Evolutionary conservation across 2,797 vertebrate genomes (phyloP).

Genomic region (Arrhamphus sclerolepis): DNA sequence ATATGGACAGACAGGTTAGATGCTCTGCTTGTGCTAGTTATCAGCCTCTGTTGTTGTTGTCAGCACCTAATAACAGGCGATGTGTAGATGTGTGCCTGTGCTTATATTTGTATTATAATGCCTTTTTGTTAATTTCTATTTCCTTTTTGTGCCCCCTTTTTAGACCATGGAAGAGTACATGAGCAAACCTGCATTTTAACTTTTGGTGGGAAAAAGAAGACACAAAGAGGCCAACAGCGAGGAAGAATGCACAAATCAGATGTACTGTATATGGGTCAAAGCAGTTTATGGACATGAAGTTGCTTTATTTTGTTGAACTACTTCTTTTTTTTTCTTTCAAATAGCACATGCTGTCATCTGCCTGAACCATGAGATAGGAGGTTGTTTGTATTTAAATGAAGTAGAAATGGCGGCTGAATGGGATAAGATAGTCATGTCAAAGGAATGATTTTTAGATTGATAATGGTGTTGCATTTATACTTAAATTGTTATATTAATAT

Average conservation of each 20-base stretch:
- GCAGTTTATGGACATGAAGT: slow-evolving; percentile 20
- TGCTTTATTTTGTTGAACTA: slow-evolving; percentile 21
- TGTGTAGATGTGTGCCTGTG: slow-evolving; percentile 54
- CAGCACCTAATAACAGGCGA: slow-evolving; percentile 55
- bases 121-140: slow-evolving; percentile 1
- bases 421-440: slow-evolving; percentile 12
- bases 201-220: slow-evolving; percentile 5
- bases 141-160: slow-evolving; percentile 35
- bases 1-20: slow-evolving; percentile 84
- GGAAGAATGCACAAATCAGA: slow-evolving; percentile 16
- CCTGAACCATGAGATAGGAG: slow-evolving; percentile 3
- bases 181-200: slow-evolving; percentile 95
- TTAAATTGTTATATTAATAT: slow-evolving; percentile 29
- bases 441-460: slow-evolving; percentile 25
- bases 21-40: slow-evolving; percentile 76
- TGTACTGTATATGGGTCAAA: slow-evolving; percentile 39
- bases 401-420: slow-evolving; percentile 10
- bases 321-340: slow-evolving; percentile 39
- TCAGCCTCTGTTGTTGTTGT: slow-evolving; percentile 60
- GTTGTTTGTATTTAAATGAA: slow-evolving; percentile 33
- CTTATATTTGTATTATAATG: slow-evolving; percentile 26
- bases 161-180: slow-evolving; percentile 98
- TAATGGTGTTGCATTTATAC: slow-evolving; percentile 20
- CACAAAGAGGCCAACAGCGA: not conserved
- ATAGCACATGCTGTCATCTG: slow-evolving; percentile 9